phyloP scores from a whole-genome alignment of 1,140 invertebrate species.

The Plectrocnemia conspersa region DNA sequence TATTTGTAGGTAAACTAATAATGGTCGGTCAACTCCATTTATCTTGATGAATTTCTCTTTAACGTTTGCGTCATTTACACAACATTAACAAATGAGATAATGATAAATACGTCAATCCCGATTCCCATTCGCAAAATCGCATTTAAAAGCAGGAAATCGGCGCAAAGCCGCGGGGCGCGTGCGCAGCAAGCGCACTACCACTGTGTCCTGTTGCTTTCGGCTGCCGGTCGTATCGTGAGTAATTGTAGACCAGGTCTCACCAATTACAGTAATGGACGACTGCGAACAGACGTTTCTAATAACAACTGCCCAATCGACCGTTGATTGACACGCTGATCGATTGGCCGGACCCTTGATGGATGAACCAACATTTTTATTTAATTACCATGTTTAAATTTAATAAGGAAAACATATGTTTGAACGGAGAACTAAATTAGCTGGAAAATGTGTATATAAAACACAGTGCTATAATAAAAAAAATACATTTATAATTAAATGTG shows the following conservation, averaged over 20 bases:
- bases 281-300: constrained; percentile 21
- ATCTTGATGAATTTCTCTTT: no score
- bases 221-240: constrained; percentile 20
- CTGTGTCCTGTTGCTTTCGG: constrained; percentile 7
- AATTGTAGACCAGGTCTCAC: constrained; percentile 17
- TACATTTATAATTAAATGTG: no score
- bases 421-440: no score
- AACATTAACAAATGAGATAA: background rate
- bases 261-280: constrained; percentile 9
- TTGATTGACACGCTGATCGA: constrained; percentile 16
- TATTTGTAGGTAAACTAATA: no score
- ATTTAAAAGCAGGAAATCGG: constrained; percentile 30
- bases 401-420: background rate
- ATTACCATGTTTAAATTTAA: constrained; percentile 7
- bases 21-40: no score
- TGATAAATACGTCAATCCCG: background rate
- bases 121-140: constrained; percentile 21
- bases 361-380: constrained; percentile 9
- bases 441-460: no score
- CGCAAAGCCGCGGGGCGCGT: constrained; percentile 31
- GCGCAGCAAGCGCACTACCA: constrained; percentile 21
- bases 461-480: no score
- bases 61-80: no score
- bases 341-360: constrained; percentile 1
- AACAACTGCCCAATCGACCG: constrained; percentile 20